Evolutionary conservation across 2,888 invertebrate genomes (phyloP), one percentile per base, ranked within the genome.

Genomic region (Agrypnus murinus): DNA sequence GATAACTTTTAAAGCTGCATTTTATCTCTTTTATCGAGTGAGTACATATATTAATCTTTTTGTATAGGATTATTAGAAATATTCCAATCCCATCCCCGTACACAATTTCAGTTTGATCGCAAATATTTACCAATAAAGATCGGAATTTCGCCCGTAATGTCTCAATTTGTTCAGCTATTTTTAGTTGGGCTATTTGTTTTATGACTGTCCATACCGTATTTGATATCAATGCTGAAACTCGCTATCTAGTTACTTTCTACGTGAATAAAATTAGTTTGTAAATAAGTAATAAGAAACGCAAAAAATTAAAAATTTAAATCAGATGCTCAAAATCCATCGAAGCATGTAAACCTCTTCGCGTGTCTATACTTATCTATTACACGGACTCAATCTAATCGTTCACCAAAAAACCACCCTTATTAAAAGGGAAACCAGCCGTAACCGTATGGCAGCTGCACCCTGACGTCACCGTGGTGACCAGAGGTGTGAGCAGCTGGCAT

Each of bases 381-480:
- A 74, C 71, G 67, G 72, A 62, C 50, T 62, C 66, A 76, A 76
- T 76, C 72, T 76, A 76, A 76, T 76, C 76, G 75, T 59, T 53
- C 53, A 72, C 59, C 64, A 69, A 68, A n/a, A 59, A 45, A 69
- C 70, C 69, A 71, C 69, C 73, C 73, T 53, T 70, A 67, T 73
- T 67, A 67, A 25, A 25, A 64, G 73, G 66, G 71, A 73, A 74
- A 74, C 76, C 74, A 73, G 74, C 73, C 75, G 72, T 75, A 70
- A 70, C 76, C 64, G 62, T 59, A 53, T 46, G 72, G 69, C 77
- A 77, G 77, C 77, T 77, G 77, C 71, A 71, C 65, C 69, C 66
- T 74, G 77, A 77, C 77, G 77, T 77, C 77, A 77, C 73, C 74
- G 65, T 72, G 72, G 74, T 72, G 73, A 75, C 72, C 71, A 68